Conservation (phyloP, 2,113 vertebrate species). For the Eretmodus cyanostictus region DNA sequence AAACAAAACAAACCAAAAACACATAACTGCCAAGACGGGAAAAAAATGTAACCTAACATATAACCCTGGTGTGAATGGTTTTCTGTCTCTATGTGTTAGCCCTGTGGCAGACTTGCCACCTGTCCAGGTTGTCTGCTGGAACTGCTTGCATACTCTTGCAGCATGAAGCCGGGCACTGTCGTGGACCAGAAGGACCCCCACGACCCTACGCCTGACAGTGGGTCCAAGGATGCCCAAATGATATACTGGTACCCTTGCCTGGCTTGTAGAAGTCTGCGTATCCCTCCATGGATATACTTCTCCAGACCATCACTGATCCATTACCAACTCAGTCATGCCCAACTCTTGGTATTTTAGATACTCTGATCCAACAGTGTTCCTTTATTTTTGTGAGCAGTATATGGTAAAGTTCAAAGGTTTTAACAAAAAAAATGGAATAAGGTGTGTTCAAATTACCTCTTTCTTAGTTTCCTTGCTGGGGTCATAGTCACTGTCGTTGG, state of each 20-base stretch:
- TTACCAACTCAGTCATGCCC: neutral
- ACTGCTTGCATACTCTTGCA: neutral
- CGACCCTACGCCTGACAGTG: neutral
- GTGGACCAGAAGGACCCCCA: neutral
- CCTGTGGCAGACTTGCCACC: neutral
- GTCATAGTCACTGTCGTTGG: slow-evolving; percentile 95
- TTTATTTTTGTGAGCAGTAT: neutral
- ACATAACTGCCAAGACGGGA: neutral
- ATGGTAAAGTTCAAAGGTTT: neutral
- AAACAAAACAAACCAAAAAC: rapidly evolving
- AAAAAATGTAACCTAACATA: neutral
- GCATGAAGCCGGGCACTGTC: neutral
- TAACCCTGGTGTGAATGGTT: neutral
- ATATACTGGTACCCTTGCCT: neutral
- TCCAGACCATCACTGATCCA: neutral
- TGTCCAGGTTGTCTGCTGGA: neutral
- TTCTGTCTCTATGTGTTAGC: neutral
- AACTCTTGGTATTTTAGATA: neutral
- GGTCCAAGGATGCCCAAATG: neutral
- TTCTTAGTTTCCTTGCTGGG: slow-evolving; percentile 96
- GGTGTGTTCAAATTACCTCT: slow-evolving; percentile 75
- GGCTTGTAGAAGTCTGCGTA: neutral
- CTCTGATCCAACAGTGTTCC: neutral
- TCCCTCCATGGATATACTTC: neutral
- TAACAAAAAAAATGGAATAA: neutral